Evolutionary conservation across 2,113 vertebrate species (phyloP).

Genomic region (Pseudorasbora parva): DNA sequence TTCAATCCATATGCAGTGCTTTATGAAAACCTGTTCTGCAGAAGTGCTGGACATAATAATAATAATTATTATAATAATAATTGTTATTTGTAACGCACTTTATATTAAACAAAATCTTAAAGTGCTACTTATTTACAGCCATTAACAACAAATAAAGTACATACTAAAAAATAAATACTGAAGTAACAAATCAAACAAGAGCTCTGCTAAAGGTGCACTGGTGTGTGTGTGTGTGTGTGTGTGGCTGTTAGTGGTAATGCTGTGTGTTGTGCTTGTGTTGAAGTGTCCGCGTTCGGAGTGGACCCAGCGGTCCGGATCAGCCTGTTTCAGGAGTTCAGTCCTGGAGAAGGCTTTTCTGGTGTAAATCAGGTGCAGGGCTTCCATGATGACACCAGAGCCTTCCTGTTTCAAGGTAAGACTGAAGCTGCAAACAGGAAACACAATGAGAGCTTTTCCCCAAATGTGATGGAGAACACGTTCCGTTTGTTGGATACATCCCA

Average conservation of each 20-base stretch:
- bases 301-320: conserved; percentile 92
- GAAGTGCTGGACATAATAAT: neutral
- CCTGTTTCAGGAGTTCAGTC: conserved; percentile 87
- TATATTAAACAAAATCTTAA: too few species aligned
- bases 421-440: neutral
- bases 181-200: too few species aligned
- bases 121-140: too few species aligned
- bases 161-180: too few species aligned
- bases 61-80: too few species aligned
- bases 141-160: too few species aligned
- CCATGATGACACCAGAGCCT: conserved; percentile 93
- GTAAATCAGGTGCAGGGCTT: conserved; percentile 93
- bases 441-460: neutral
- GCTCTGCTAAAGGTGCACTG: too few species aligned
- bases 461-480: neutral
- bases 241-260: too few species aligned
- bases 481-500: too few species aligned
- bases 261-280: conserved; percentile 57
- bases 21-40: too few species aligned
- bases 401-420: conserved; percentile 90
- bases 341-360: conserved; percentile 83
- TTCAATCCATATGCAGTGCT: neutral
- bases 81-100: too few species aligned
- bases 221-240: too few species aligned
- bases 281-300: conserved; percentile 90